Percentiles rank a stretch among this genome's conserved stretches.
Conservation (phyloP, 2,113 vertebrate genomes). For the Ancistrus triradiatus region DNA sequence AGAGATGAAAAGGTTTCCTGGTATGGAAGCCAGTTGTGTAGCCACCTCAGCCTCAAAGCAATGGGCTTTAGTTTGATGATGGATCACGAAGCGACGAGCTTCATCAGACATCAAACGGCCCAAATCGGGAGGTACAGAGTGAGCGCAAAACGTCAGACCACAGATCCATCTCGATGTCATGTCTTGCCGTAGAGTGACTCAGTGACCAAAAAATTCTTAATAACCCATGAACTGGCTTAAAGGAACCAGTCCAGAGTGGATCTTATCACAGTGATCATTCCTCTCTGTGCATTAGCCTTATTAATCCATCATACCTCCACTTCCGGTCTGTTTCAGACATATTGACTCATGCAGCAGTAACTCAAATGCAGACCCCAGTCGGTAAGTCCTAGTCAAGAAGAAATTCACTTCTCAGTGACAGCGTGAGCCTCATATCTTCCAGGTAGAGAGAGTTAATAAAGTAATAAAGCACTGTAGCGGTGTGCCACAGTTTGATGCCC, state of each 20-base stretch:
- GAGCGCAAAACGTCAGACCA: too few species aligned
- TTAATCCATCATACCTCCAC: constrained; percentile 3
- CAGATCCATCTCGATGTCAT: too few species aligned
- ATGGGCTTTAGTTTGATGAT: constrained; percentile 8
- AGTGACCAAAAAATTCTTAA: too few species aligned
- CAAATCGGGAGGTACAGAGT: too few species aligned
- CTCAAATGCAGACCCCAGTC: constrained; percentile 14
- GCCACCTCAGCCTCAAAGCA: constrained; percentile 8
- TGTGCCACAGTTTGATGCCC: constrained; percentile 47
- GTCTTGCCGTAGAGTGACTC: too few species aligned
- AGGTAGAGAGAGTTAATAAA: constrained; percentile 49
- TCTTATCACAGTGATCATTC: background rate
- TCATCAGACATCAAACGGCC: too few species aligned
- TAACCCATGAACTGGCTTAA: too few species aligned
- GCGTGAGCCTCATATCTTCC: constrained; percentile 41
- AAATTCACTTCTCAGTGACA: constrained; percentile 28
- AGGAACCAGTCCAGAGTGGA: too few species aligned
- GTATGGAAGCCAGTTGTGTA: background rate
- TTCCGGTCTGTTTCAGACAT: background rate
- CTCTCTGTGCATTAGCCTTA: constrained; percentile 6
- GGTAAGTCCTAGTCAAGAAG: constrained; percentile 15
- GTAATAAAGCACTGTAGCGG: constrained; percentile 47
- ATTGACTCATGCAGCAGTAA: background rate
- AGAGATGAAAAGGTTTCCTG: background rate
- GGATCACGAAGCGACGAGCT: constrained; percentile 11